Conservation (phyloP, 2,797 vertebrate genomes). For the Miichthys miiuy region DNA sequence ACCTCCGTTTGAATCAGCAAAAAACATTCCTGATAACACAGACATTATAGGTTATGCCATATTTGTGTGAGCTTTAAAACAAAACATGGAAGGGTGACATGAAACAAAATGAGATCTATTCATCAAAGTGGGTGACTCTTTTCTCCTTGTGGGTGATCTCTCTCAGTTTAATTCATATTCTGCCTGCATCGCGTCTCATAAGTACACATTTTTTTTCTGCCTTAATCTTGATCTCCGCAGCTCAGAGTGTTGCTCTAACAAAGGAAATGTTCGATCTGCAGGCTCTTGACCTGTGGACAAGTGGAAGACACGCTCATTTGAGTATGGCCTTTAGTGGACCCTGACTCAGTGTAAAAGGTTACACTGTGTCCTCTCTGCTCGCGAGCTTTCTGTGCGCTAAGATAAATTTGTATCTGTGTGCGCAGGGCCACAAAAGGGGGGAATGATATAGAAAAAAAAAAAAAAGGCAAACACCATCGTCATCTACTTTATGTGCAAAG, state of each 20-base stretch:
- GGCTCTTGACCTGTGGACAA: conserved; percentile 22
- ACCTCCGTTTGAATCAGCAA: conserved; percentile 13
- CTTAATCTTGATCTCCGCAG: conserved; percentile 12
- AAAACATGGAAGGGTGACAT: conserved; percentile 29
- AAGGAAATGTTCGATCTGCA: conserved; percentile 14
- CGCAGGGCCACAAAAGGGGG: neutral
- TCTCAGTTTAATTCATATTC: conserved; percentile 12
- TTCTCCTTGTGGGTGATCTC: conserved; percentile 33
- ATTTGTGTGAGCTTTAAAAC: neutral
- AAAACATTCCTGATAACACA: conserved; percentile 7
- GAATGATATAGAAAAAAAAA: neutral
- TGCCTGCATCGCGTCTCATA: conserved; percentile 19
- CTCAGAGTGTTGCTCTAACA: conserved; percentile 20
- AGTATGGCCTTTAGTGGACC: neutral
- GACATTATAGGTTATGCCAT: neutral
- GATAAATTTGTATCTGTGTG: conserved; percentile 19
- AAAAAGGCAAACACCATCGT: conserved; percentile 20
- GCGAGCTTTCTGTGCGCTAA: neutral
- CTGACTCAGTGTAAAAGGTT: conserved; percentile 23
- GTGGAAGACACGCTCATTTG: conserved; percentile 12
- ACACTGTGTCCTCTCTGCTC: conserved; percentile 16
- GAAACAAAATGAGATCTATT: conserved; percentile 59
- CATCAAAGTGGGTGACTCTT: conserved; percentile 44
- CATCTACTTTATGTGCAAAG: conserved; percentile 53
- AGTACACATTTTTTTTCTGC: neutral